Conservation (phyloP, 2,797 vertebrate species). For the Siniperca undulata region DNA sequence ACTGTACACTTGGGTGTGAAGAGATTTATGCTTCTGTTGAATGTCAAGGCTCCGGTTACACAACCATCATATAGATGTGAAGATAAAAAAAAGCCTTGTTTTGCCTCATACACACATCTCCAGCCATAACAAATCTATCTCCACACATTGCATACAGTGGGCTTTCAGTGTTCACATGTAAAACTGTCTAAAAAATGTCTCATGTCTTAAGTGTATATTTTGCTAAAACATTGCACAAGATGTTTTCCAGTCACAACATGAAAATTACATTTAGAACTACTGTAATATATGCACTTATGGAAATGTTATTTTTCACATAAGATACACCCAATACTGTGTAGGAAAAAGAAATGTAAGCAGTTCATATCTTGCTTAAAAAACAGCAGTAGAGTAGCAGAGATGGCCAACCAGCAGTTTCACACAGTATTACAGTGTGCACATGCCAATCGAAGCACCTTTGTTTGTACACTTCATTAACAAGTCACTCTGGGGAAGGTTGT, state of each 20-base stretch:
- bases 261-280: background rate
- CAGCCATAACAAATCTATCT: slow-evolving; percentile 51
- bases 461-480: slow-evolving; percentile 39
- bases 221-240: background rate
- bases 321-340: background rate
- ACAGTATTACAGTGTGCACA: background rate
- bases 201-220: background rate
- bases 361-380: slow-evolving; percentile 28
- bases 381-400: background rate
- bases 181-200: background rate
- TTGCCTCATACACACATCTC: slow-evolving; percentile 24
- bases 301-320: background rate
- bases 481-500: slow-evolving; percentile 17
- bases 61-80: slow-evolving; percentile 61
- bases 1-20: slow-evolving; percentile 39
- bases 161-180: slow-evolving; percentile 6
- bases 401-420: slow-evolving; percentile 6
- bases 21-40: slow-evolving; percentile 56
- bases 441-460: slow-evolving; percentile 46
- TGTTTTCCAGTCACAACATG: background rate
- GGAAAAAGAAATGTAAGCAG: background rate
- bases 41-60: slow-evolving; percentile 62
- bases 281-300: background rate
- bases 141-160: slow-evolving; percentile 21
- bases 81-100: slow-evolving; percentile 50